Evolutionary conservation across 2,888 invertebrate species (phyloP).

Genomic region (Byasa hedistus): DNA sequence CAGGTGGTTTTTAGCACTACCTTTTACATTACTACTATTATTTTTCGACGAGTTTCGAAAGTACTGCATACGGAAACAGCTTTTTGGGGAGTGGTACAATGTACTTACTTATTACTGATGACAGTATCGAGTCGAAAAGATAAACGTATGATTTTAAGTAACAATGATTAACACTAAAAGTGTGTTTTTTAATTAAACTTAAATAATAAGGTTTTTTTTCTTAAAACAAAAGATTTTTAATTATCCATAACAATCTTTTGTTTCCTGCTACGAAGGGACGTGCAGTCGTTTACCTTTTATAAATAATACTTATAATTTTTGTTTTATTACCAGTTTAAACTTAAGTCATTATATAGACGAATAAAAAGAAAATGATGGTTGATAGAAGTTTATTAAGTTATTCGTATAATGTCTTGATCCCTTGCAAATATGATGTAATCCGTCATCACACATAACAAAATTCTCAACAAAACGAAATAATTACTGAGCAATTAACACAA

Average conservation of each 20-base stretch:
- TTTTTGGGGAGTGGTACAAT: constrained; percentile 66
- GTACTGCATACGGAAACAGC: constrained; percentile 79
- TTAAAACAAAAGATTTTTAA: no score
- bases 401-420: constrained; percentile 4
- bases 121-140: neutral
- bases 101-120: constrained; percentile 59
- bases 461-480: constrained; percentile 1
- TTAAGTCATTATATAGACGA: neutral
- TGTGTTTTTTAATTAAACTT: no score
- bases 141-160: no score
- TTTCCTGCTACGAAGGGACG: no score
- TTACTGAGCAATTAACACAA: constrained; percentile 26
- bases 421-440: neutral
- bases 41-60: constrained; percentile 87
- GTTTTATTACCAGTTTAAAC: no score
- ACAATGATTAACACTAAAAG: no score
- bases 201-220: no score
- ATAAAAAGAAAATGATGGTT: constrained; percentile 2
- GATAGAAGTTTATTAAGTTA: constrained; percentile 15
- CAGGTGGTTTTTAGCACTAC: constrained; percentile 87
- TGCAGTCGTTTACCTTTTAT: no score
- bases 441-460: constrained; percentile 10
- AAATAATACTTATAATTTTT: no score
- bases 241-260: no score
- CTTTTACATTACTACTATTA: constrained; percentile 85